Percentiles rank a stretch among this genome's conserved stretches.
Conservation (phyloP, 2,797 vertebrate genomes). For the Karalla daura region DNA sequence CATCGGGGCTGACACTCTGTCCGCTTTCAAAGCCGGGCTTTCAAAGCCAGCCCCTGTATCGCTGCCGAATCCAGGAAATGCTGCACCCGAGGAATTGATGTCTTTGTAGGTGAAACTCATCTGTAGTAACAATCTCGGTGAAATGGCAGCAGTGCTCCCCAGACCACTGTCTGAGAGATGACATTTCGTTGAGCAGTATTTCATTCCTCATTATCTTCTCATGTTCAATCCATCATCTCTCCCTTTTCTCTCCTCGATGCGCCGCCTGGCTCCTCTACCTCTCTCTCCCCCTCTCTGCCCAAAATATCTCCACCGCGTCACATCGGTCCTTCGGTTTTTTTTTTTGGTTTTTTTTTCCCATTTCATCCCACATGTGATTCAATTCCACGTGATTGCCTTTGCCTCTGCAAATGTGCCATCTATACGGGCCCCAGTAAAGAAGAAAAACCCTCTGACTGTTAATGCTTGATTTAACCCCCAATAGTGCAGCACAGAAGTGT, state of each 20-base stretch:
- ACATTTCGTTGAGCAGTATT: conserved; percentile 74
- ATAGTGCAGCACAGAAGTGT: background rate
- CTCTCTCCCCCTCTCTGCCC: conserved; percentile 29
- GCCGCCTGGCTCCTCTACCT: conserved; percentile 28
- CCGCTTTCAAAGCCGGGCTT: conserved; percentile 61
- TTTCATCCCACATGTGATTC: conserved; percentile 16
- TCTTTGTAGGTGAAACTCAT: conserved; percentile 73
- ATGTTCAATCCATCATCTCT: conserved; percentile 60
- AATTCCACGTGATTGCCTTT: conserved; percentile 23
- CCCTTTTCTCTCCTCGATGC: conserved; percentile 36
- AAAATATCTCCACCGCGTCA: conserved; percentile 46
- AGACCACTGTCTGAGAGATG: conserved; percentile 69
- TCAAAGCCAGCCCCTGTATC: conserved; percentile 61
- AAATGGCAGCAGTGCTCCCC: conserved; percentile 71
- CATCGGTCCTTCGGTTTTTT: conserved; percentile 9
- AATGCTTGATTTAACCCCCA: background rate
- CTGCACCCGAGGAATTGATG: conserved; percentile 62
- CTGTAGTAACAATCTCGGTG: conserved; percentile 60
- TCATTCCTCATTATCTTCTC: conserved; percentile 77
- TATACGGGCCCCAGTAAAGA: background rate
- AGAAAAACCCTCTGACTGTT: background rate
- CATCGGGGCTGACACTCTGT: conserved; percentile 48
- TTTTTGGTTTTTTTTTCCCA: background rate
- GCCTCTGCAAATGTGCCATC: conserved; percentile 12
- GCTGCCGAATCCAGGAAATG: conserved; percentile 55